Conservation (phyloP, 2,797 vertebrate genomes). For the Dermochelys coriacea region DNA sequence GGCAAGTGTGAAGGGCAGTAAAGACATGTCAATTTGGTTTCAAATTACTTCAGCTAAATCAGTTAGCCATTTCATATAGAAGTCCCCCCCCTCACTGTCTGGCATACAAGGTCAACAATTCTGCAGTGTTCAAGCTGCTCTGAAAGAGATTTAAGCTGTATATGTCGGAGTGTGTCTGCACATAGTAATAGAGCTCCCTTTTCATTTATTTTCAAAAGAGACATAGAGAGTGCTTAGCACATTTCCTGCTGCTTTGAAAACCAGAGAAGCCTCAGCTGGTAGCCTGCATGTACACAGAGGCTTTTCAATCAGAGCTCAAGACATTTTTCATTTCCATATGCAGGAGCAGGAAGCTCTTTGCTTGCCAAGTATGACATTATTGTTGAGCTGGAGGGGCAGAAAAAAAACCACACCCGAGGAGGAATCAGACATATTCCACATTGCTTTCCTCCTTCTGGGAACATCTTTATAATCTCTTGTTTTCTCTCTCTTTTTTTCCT, state of each 20-base stretch:
- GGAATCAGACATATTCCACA: slow-evolving; percentile 19
- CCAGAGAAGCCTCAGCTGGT: neutral
- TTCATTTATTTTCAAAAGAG: slow-evolving; percentile 35
- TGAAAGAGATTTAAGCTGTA: slow-evolving; percentile 19
- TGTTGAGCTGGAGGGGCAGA: slow-evolving; percentile 34
- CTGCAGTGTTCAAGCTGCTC: neutral
- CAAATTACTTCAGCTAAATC: slow-evolving; percentile 8
- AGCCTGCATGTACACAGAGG: neutral
- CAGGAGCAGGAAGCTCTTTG: neutral
- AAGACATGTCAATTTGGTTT: neutral
- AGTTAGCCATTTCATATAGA: neutral
- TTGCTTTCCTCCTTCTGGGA: slow-evolving; percentile 45
- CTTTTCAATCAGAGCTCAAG: neutral
- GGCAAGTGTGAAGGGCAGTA: slow-evolving; percentile 5
- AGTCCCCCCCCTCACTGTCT: neutral
- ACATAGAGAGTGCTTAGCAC: neutral
- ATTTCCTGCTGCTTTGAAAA: neutral
- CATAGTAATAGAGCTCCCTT: neutral
- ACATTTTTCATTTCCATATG: slow-evolving; percentile 38
- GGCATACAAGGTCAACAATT: slow-evolving; percentile 34
- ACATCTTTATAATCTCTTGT: neutral
- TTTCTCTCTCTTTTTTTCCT: neutral
- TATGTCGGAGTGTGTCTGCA: neutral
- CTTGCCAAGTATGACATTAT: slow-evolving; percentile 41
- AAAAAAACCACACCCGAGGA: neutral